Evolutionary conservation across 2,113 vertebrate species (phyloP).

Genomic region (Chaenocephalus aceratus): DNA sequence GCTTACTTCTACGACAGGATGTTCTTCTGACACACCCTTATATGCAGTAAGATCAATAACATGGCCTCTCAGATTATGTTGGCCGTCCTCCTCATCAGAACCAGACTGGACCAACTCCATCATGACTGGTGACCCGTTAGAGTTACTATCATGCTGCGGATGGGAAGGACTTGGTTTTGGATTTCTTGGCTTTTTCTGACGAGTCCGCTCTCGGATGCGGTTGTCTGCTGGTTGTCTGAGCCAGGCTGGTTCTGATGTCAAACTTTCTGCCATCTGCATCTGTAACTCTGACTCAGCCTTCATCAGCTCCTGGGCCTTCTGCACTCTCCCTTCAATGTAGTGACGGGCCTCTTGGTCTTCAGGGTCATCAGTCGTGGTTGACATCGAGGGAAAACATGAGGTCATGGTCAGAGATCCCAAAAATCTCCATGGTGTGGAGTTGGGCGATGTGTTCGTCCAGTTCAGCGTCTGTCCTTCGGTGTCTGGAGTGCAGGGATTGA

Average conservation of each 20-base stretch:
- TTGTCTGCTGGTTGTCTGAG: slow-evolving; percentile 52
- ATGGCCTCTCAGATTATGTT: slow-evolving; percentile 36
- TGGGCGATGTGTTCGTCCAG: slow-evolving; percentile 91
- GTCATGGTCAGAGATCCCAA: slow-evolving; percentile 95
- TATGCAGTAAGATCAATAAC: slow-evolving; percentile 73
- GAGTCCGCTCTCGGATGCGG: slow-evolving; percentile 23
- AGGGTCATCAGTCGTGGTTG: slow-evolving; percentile 83
- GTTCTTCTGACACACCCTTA: slow-evolving; percentile 43
- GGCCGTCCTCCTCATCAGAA: not conserved
- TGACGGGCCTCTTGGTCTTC: slow-evolving; percentile 82
- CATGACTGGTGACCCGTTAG: slow-evolving; percentile 7
- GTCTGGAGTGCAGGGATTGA: slow-evolving; percentile 88
- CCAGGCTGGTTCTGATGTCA: slow-evolving; percentile 81
- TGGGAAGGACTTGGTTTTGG: not conserved
- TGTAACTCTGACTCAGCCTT: slow-evolving; percentile 90
- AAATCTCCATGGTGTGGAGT: slow-evolving; percentile 89
- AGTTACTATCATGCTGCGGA: not conserved
- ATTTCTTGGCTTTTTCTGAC: slow-evolving; percentile 45
- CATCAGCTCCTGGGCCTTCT: slow-evolving; percentile 93
- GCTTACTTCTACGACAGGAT: not conserved
- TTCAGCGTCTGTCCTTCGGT: slow-evolving; percentile 84
- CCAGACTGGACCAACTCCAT: slow-evolving; percentile 56
- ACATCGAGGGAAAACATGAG: slow-evolving; percentile 88
- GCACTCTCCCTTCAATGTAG: slow-evolving; percentile 91
- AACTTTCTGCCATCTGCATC: slow-evolving; percentile 79